A percentile compares a stretch with the other conserved stretches of the same genome.
These are phyloP conservation scores for Apamea crenata DNA, from an alignment of 2,888 invertebrate genomes.

Conservation along the genomic window DNA sequence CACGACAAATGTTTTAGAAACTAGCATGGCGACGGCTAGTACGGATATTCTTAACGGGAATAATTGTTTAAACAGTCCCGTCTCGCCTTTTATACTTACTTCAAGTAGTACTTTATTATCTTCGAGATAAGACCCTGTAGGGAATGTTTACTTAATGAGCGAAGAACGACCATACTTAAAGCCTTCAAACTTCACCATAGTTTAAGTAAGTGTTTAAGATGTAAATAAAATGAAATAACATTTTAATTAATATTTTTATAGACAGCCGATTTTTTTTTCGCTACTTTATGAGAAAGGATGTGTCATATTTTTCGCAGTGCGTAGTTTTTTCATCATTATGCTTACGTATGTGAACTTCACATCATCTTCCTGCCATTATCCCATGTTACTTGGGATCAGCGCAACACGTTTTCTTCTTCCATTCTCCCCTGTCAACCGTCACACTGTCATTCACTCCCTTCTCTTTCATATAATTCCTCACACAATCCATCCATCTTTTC, in stretches of 20 bases:
- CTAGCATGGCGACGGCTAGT: conserved; percentile 74
- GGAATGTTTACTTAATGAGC: conserved; percentile 89
- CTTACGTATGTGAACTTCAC: conserved; percentile 69
- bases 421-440: no score
- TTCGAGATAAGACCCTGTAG: conserved; percentile 83
- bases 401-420: no score
- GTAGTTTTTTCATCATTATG: conserved; percentile 60
- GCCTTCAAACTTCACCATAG: conserved; percentile 64
- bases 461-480: no score
- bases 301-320: conserved; percentile 67
- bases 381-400: no score
- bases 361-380: no score
- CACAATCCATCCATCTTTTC: no score
- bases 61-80: conserved; percentile 82
- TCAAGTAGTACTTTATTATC: conserved; percentile 80
- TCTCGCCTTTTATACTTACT: conserved; percentile 80
- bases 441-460: no score
- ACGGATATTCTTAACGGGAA: conserved; percentile 68
- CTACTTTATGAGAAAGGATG: conserved; percentile 31
- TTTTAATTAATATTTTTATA: neutral
- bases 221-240: conserved; percentile 2
- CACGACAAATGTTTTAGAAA: conserved; percentile 72
- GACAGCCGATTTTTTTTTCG: conserved; percentile 10
- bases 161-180: conserved; percentile 64
- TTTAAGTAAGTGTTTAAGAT: conserved; percentile 9